Percentiles rank a stretch among this genome's conserved stretches.
These are phyloP conservation scores for Phyllostomus hastatus DNA, from an alignment of 2,113 vertebrate genomes.

Conservation along the genomic window DNA sequence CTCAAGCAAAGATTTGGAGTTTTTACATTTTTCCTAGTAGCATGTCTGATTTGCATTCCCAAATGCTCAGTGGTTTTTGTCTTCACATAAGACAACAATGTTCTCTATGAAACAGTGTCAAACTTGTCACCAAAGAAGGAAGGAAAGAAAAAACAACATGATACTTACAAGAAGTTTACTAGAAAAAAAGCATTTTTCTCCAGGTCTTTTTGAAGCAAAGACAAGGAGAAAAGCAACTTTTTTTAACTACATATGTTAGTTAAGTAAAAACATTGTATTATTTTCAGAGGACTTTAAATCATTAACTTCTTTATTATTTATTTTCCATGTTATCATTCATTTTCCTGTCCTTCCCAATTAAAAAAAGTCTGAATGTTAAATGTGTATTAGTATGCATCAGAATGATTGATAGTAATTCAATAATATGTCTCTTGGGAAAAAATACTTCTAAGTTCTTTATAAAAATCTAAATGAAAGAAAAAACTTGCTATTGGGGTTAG, in stretches of 20 bases:
- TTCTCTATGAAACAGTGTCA: neutral
- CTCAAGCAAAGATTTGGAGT: neutral
- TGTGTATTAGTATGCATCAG: neutral
- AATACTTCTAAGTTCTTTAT: neutral
- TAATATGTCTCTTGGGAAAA: neutral
- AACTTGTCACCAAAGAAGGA: neutral
- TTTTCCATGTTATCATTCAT: neutral
- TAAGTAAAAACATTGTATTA: neutral
- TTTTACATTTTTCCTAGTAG: neutral
- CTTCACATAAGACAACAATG: neutral
- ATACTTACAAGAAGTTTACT: neutral
- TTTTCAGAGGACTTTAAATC: neutral
- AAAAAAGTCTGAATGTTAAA: neutral
- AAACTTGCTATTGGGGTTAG: neutral
- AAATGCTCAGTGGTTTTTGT: neutral
- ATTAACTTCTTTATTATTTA: neutral
- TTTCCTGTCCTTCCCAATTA: neutral
- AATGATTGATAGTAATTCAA: neutral
- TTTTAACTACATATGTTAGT: neutral
- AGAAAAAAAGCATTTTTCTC: neutral
- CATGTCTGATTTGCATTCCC: conserved; percentile 40
- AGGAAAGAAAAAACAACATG: neutral
- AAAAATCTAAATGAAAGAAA: neutral
- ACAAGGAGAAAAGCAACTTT: neutral
- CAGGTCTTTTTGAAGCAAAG: neutral